Base-by-base conservation (phyloP, 1,140 invertebrate genomes). In the Macrobrachium nipponense region DNA sequence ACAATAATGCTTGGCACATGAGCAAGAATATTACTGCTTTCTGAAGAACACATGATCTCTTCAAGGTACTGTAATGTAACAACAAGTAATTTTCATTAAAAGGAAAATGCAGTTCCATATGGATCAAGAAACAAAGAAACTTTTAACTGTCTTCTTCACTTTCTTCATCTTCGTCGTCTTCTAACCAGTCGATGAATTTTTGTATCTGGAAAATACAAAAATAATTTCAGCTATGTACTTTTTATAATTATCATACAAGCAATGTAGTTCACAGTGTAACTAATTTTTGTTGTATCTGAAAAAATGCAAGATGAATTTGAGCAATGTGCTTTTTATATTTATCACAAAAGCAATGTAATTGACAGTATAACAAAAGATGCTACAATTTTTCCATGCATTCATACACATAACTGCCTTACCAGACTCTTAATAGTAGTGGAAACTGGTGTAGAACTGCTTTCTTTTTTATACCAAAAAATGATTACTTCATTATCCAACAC, bases 401-500 rank as follows among this genome's bases (percentile, higher is more conserved):
- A 36, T 36, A 36, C 4, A 14, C 2, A 68, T 2, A 20, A 23
- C n/a, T n/a, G 18, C 0, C 66, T 70, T 23, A 70, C 66, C 20
- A 36, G 12, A 11, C n/a, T 70, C 66, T 70, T 20, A n/a, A 70
- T 20, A 20, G 20, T 70, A n/a, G 66, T 8, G 66, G 36, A 70
- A 70, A 36, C 66, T 0, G 66, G 66, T 6, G 66, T 70, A 36
- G 20, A 27, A 10, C 12, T 36, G 12, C 66, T n/a, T 70, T 36
- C 66, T 23, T 36, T 20, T 36, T 70, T 70, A 36, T 72, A 86
- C 83, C 83, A 86, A 20, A 73, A 59, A 4, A 80, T 18, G 7
- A 86, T 62, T 1, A 86, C 77, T 18, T 86, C 83, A 61, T 86
- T 77, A 64, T 80, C 83, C 59, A 86, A 58, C 18, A 86, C 73